Conservation (phyloP, 2,888 invertebrate genomes). For the Chalcis sispes region DNA sequence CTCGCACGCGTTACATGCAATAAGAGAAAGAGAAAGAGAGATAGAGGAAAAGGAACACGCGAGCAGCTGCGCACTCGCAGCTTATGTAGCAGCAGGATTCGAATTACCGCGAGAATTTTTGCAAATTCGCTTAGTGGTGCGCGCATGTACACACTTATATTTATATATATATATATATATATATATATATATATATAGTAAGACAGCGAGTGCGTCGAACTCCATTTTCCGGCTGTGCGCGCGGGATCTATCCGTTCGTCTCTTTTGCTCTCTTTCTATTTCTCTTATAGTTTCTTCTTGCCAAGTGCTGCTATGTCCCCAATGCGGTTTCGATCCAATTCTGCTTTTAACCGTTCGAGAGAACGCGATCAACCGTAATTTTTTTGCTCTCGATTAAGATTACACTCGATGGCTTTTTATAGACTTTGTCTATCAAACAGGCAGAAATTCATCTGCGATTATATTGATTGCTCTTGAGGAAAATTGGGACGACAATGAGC, state of each 20-base stretch:
- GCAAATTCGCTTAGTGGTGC: too few species aligned
- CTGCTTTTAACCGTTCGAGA: slow-evolving; percentile 29
- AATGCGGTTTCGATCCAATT: slow-evolving; percentile 52
- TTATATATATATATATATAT: too few species aligned
- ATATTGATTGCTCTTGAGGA: too few species aligned
- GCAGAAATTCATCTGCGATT: too few species aligned
- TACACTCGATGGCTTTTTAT: slow-evolving; percentile 24
- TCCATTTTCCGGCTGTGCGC: slow-evolving; percentile 7
- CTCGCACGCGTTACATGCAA: not conserved
- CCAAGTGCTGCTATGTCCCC: slow-evolving; percentile 44
- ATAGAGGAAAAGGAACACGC: too few species aligned
- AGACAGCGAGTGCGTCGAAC: slow-evolving; percentile 30
- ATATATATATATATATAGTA: too few species aligned
- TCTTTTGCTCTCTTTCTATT: not conserved
- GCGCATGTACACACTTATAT: too few species aligned
- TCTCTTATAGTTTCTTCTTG: not conserved
- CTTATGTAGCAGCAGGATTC: slow-evolving; percentile 33
- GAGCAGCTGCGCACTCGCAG: slow-evolving; percentile 18
- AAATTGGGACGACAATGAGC: too few species aligned
- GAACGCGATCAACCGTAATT: slow-evolving; percentile 14
- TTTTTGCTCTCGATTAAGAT: slow-evolving; percentile 36
- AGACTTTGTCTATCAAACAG: too few species aligned
- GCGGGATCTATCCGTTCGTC: slow-evolving; percentile 2
- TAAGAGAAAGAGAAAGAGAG: not conserved
- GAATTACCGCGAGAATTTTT: slow-evolving; percentile 48